These are phyloP conservation scores for Meandrusa payeni DNA, from an alignment of 2,888 invertebrate species.

Conservation along the genomic window DNA sequence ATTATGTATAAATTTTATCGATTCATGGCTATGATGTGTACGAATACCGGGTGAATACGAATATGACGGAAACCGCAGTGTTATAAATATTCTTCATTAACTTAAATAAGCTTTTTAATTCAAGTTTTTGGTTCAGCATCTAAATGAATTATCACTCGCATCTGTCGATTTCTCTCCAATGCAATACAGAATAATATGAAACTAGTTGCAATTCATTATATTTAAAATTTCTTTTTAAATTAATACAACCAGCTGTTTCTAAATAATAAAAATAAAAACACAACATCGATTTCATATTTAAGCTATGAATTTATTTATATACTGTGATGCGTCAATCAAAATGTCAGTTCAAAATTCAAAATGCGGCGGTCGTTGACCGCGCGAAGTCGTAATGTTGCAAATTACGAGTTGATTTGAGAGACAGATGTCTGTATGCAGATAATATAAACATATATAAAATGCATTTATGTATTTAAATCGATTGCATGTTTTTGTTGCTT, in stretches of 20 bases:
- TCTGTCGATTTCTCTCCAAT: conserved; percentile 23
- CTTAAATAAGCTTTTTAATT: conserved; percentile 13
- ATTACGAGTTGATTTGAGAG: conserved; percentile 13
- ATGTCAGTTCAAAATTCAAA: background rate
- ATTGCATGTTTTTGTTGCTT: background rate
- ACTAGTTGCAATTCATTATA: conserved; percentile 11
- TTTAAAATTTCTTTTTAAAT: conserved; percentile 5
- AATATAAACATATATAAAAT: background rate
- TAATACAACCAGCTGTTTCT: too few relatives aligned
- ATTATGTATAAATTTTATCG: too few relatives aligned
- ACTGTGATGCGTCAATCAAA: conserved; percentile 14
- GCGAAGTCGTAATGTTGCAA: conserved; percentile 12
- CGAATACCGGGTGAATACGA: too few relatives aligned
- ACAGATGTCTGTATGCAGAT: conserved; percentile 6
- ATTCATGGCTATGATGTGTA: too few relatives aligned
- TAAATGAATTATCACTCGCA: conserved; percentile 1
- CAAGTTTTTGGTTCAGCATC: conserved; percentile 3
- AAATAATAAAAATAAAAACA: too few relatives aligned
- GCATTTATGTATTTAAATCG: background rate
- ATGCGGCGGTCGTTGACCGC: conserved; percentile 12
- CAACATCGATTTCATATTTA: conserved; percentile 9
- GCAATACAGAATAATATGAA: conserved; percentile 3
- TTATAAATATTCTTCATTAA: conserved; percentile 3
- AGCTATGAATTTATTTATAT: conserved; percentile 16
- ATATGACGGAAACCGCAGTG: too few relatives aligned